These are phyloP conservation scores for Microplitis deprimator DNA, from an alignment of 2,888 invertebrate genomes.

Conservation along the genomic window DNA sequence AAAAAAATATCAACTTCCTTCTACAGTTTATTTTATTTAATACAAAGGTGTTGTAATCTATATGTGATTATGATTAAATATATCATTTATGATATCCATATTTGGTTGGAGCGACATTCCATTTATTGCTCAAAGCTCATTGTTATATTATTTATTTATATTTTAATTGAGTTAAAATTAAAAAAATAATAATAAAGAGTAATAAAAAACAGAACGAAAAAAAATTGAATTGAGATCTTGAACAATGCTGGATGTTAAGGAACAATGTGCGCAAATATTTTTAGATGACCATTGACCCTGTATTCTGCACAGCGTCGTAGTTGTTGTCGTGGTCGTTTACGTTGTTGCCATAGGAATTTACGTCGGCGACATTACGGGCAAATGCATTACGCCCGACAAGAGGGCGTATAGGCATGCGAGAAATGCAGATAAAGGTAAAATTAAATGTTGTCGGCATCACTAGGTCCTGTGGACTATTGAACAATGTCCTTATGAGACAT, in stretches of 20 bases:
- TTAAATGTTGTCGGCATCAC: slow-evolving; percentile 48
- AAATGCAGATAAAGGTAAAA: slow-evolving; percentile 60
- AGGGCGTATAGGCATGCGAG: slow-evolving; percentile 52
- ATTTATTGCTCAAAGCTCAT: neutral
- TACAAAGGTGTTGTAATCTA: too few species aligned
- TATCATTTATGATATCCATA: too few species aligned
- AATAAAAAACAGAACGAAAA: slow-evolving; percentile 15
- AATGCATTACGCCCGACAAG: slow-evolving; percentile 34
- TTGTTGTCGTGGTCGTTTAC: neutral
- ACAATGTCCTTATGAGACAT: too few species aligned
- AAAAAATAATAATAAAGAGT: neutral
- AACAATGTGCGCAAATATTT: slow-evolving; percentile 43
- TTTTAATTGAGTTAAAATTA: neutral
- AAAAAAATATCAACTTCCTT: too few species aligned
- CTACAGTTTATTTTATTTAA: too few species aligned
- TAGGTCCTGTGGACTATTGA: neutral
- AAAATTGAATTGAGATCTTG: slow-evolving; percentile 7
- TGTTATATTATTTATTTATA: neutral
- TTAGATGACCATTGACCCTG: slow-evolving; percentile 37
- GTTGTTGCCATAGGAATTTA: slow-evolving; percentile 41
- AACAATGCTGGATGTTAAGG: slow-evolving; percentile 12
- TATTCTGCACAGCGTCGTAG: slow-evolving; percentile 32
- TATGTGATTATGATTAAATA: too few species aligned
- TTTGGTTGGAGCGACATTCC: too few species aligned
- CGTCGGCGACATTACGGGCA: slow-evolving; percentile 42